Evolutionary conservation across 2,888 invertebrate genomes (phyloP), one percentile per base, ranked within the genome.

Genomic region (Parapristionchus giblindavisi): DNA sequence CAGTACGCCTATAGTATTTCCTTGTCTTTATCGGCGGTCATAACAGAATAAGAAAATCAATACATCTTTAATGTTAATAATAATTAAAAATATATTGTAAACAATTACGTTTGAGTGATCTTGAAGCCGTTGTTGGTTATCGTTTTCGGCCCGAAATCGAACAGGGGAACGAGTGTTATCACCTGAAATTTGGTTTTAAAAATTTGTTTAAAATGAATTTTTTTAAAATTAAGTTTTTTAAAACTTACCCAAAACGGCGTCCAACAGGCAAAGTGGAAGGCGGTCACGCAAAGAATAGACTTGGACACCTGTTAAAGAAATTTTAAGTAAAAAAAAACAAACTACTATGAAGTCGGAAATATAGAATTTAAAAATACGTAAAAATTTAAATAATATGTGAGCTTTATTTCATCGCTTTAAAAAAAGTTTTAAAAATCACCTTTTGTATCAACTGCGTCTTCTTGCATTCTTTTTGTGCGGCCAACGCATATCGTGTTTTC

Each of bases 241-340:
- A 43, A 43, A 43, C 17, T 5, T n/a, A 71, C 48, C 79, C 79
- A 79, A 40, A 76, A 79, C 4, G 79, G 79, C 27, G 77, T 79
- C 77, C 77, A 79, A 51, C 79, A 77, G 24, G 73, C 76, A 24
- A 79, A 79, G 70, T 79, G 79, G 38, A 79, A 79, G 27, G 75
- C 75, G 0, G 79, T 79, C 60, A 79, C 77, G 71, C 76, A 77
- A 17, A 79, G 52, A 32, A 79, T 79, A 14, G 76, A 76, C 48
- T 77, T 77, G 17, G 77, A 75, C 14, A 79, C 79, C 79, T 79
- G n/a, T n/a, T n/a, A n/a, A n/a, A n/a, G n/a, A n/a, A n/a, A n/a
- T n/a, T n/a, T n/a, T n/a, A n/a, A n/a, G n/a, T n/a, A n/a, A n/a
- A n/a, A n/a, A n/a, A n/a, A n/a, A n/a, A n/a, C n/a, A n/a, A n/a